Evolutionary conservation across 2,113 vertebrate genomes (phyloP), one percentile per base, ranked within the genome.

Genomic region (Hyperoodon ampullatus): DNA sequence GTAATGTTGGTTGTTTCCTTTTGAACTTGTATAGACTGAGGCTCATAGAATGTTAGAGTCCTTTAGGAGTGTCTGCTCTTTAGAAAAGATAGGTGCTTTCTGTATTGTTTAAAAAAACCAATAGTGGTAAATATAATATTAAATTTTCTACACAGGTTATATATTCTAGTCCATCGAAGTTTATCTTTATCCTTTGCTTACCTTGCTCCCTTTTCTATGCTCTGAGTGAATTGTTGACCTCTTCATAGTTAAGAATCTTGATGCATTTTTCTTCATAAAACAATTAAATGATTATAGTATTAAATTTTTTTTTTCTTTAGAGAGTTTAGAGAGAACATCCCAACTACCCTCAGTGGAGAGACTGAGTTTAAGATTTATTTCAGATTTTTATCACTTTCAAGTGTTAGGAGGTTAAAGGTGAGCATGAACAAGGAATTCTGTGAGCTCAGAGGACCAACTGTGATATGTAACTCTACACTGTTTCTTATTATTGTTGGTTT

Each of bases 1-100:
- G 47, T 88, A 88, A 90, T 58, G 95, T 97, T 93, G 39, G 7
- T 70, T 82, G 58, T 47, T 97, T 60, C 35, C 78, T 95, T 95
- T 91, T 74, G 50, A 82, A 60, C 6, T 3, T 81, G 47, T 68
- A 12, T 63, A 83, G 58, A 89, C 16, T 4, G 58, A 87, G 35
- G 39, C 66, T 88, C 68, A 35, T 42, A 72, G 71, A 80, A 30
- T 47, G 19, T 96, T 65, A 55, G 63, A 50, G n/a, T 91, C 28
- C 18, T 60, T 90, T 81, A 71, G 53, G 83, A 85, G 35, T 93
- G n/a, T 47, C 47, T 85, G 11, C 53, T 91, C 13, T 92, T 74
- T 75, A 72, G 44, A 78, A 92, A 85, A 88, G n/a, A 28, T 55
- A 30, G 28, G 35, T 95, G 24, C 50, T 77, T 94, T 90, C 88